Percentiles rank a stretch among this genome's conserved stretches.
Conservation (phyloP, 2,113 vertebrate species). For the Aphelocoma coerulescens region DNA sequence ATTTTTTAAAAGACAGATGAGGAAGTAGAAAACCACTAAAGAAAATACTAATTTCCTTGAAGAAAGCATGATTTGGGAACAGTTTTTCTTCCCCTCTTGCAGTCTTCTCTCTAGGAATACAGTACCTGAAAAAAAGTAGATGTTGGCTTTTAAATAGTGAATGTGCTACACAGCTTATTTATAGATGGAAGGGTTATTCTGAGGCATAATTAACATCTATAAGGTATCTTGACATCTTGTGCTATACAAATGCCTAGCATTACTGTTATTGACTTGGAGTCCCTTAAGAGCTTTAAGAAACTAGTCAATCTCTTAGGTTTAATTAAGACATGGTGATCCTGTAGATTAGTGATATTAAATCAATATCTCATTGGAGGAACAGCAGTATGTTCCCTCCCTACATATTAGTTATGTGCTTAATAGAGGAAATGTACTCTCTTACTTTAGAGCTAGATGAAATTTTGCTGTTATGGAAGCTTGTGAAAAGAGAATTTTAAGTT, state of each 20-base stretch:
- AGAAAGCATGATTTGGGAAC: neutral
- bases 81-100: neutral
- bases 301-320: neutral
- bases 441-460: neutral
- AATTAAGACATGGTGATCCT: neutral
- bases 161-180: neutral
- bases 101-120: neutral
- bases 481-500: neutral
- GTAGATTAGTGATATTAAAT: conserved; percentile 11
- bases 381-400: neutral
- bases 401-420: neutral
- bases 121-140: neutral
- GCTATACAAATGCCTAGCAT: neutral
- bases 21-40: neutral
- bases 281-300: neutral
- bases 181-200: neutral
- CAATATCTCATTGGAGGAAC: neutral
- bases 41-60: neutral
- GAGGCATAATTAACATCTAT: neutral
- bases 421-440: neutral
- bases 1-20: neutral
- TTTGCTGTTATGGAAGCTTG: neutral
- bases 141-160: neutral
- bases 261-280: neutral
- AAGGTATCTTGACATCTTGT: neutral